Percentiles rank a stretch among this genome's conserved stretches.
phyloP scores from a whole-genome alignment of 2,888 invertebrate genomes.

The Drosophila ezoana region DNA sequence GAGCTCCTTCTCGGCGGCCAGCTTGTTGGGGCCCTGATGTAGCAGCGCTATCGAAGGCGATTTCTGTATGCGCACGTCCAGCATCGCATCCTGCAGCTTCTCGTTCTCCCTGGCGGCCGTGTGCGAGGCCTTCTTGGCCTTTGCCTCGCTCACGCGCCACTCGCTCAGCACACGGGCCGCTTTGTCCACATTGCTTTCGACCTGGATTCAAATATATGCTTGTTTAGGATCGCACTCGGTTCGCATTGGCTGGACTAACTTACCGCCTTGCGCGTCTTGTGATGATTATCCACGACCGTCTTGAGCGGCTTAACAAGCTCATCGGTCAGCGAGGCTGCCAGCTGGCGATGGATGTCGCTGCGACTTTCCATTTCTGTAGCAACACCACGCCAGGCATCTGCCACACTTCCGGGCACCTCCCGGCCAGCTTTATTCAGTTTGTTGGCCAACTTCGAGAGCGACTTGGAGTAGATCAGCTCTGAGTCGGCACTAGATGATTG shows the following conservation, averaged over 20 bases:
- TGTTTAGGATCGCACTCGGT: neutral
- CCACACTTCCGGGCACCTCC: slow-evolving; percentile 91
- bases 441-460: slow-evolving; percentile 93
- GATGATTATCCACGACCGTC: slow-evolving; percentile 89
- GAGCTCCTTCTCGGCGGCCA: slow-evolving; percentile 84
- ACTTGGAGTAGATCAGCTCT: slow-evolving; percentile 96
- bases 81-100: slow-evolving; percentile 92
- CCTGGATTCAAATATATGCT: slow-evolving; percentile 83
- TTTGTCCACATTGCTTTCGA: slow-evolving; percentile 93
- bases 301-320: slow-evolving; percentile 96
- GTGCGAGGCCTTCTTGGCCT: slow-evolving; percentile 95
- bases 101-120: slow-evolving; percentile 95
- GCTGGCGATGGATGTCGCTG: slow-evolving; percentile 94
- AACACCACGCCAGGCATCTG: slow-evolving; percentile 96
- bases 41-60: slow-evolving; percentile 84
- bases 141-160: slow-evolving; percentile 94
- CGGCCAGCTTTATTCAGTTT: slow-evolving; percentile 94
- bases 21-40: slow-evolving; percentile 83
- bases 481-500: slow-evolving; percentile 90
- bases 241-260: slow-evolving; percentile 46
- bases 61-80: slow-evolving; percentile 86
- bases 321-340: slow-evolving; percentile 92
- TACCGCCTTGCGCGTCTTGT: slow-evolving; percentile 90
- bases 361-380: slow-evolving; percentile 96
- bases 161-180: slow-evolving; percentile 92